Evolutionary conservation across 2,797 vertebrate genomes (phyloP).

Genomic region (Falco naumanni): DNA sequence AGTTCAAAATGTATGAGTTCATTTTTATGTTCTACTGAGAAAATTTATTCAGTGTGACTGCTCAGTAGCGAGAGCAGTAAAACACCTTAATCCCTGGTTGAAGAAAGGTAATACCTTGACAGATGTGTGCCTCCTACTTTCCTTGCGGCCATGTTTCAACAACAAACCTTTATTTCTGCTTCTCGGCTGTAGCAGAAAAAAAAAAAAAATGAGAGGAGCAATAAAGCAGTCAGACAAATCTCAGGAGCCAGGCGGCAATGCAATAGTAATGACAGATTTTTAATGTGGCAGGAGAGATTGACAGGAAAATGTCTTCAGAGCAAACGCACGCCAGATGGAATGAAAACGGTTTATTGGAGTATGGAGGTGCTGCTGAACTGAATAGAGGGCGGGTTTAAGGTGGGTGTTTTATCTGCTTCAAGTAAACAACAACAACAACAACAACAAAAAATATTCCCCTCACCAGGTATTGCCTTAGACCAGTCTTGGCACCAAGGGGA

Average conservation of each 20-base stretch:
- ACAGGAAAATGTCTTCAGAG: conserved; percentile 95
- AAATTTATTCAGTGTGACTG: conserved; percentile 88
- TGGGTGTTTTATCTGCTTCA: conserved; percentile 74
- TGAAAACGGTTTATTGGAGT: conserved; percentile 96
- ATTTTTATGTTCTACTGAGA: conserved; percentile 84
- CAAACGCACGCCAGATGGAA: conserved; percentile 98
- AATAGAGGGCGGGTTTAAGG: conserved; percentile 75
- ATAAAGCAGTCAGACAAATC: conserved; percentile 90
- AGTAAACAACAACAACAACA: conserved; percentile 70
- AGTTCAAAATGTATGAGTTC: conserved; percentile 82
- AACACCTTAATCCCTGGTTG: conserved; percentile 91
- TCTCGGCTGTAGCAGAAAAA: conserved; percentile 80
- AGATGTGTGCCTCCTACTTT: conserved; percentile 92
- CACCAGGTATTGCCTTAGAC: conserved; percentile 42
- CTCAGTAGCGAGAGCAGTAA: conserved; percentile 82
- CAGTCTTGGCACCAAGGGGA: neutral
- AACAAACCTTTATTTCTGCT: conserved; percentile 84
- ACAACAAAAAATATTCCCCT: neutral
- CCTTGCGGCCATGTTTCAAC: conserved; percentile 89
- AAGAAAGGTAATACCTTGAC: conserved; percentile 94
- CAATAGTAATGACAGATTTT: conserved; percentile 87
- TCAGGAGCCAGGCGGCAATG: conserved; percentile 88
- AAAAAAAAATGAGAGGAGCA: conserved; percentile 81
- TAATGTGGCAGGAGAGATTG: conserved; percentile 96
- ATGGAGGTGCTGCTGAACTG: conserved; percentile 87